phyloP scores from a whole-genome alignment of 2,797 vertebrate genomes.

The Morus bassanus region DNA sequence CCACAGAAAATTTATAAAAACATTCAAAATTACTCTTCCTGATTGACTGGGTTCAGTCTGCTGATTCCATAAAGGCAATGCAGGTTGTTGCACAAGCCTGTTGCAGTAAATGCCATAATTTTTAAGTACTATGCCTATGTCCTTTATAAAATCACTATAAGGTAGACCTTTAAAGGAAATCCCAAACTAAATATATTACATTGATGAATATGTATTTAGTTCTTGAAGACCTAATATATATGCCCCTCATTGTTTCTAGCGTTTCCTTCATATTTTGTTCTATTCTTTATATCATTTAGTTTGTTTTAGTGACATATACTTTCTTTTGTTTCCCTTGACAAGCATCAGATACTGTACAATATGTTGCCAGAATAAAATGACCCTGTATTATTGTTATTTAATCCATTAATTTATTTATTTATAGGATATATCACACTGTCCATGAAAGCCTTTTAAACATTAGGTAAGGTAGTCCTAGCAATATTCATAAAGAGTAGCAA shows the following conservation, averaged over 20 bases:
- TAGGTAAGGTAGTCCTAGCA: neutral
- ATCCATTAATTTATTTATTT: neutral
- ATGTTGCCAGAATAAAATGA: neutral
- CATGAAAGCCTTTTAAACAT: neutral
- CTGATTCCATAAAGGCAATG: accelerated
- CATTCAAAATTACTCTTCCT: neutral
- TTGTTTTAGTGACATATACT: neutral
- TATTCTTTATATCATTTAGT: neutral
- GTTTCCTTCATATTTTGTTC: neutral
- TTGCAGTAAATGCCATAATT: neutral
- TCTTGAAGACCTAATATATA: neutral
- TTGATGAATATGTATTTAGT: accelerated
- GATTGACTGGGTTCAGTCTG: neutral
- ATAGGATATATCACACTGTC: neutral
- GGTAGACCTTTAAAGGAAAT: neutral
- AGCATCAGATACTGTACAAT: neutral
- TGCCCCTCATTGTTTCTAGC: neutral
- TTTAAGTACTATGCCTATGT: too few species aligned
- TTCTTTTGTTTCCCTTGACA: neutral
- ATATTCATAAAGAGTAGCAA: neutral
- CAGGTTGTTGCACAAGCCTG: neutral
- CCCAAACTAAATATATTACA: neutral
- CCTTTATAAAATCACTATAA: neutral
- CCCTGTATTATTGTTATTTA: neutral
- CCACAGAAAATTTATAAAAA: neutral